Evolutionary conservation across 2,888 invertebrate species (phyloP).

Genomic region (Lithophane semibrunnea): DNA sequence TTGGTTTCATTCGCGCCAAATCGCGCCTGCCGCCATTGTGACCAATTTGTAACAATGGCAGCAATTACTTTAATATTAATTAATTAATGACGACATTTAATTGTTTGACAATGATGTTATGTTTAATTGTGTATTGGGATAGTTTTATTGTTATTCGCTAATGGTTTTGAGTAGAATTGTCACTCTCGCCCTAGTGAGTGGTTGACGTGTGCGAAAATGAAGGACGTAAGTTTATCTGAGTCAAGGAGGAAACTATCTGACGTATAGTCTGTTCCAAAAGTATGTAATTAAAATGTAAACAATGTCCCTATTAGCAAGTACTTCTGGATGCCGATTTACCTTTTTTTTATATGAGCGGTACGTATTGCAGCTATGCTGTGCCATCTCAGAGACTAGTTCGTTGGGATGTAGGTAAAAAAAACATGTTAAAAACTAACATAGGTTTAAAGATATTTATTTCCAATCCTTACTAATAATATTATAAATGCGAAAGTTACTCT

Average conservation of each 20-base stretch:
- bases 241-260: neutral
- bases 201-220: neutral
- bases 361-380: too few species aligned
- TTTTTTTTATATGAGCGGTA: too few species aligned
- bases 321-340: neutral
- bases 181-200: too few species aligned
- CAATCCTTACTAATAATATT: too few species aligned
- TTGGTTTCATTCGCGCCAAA: conserved; percentile 78
- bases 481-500: too few species aligned
- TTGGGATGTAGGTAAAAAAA: too few species aligned
- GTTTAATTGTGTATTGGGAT: conserved; percentile 40
- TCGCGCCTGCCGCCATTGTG: conserved; percentile 75
- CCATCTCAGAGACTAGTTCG: too few species aligned
- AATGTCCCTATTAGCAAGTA: too few species aligned
- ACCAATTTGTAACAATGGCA: conserved; percentile 79
- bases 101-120: conserved; percentile 54
- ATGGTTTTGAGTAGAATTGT: conserved; percentile 12
- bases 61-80: conserved; percentile 78
- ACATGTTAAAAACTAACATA: too few species aligned
- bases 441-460: too few species aligned
- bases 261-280: neutral
- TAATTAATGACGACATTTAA: conserved; percentile 73
- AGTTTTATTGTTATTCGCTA: conserved; percentile 41
- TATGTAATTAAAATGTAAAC: neutral
- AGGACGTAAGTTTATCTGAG: neutral